These are phyloP conservation scores for Stegodyphus mimosarum DNA, from an alignment of 1,140 invertebrate genomes.

Conservation along the genomic window DNA sequence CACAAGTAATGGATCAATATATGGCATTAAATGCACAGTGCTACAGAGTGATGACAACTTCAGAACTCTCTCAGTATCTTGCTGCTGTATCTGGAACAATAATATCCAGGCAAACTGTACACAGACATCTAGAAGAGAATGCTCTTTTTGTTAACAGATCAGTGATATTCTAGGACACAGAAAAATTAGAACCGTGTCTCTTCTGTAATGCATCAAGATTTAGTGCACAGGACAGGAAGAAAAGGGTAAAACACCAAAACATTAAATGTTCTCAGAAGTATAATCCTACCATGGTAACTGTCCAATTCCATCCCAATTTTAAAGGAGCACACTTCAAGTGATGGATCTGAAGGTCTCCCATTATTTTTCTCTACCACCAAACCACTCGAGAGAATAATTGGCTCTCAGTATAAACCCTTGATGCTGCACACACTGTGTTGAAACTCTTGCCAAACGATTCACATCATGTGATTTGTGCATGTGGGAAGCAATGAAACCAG, in stretches of 20 bases:
- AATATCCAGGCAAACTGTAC: background rate
- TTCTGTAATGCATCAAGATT: background rate
- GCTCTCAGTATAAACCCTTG: no score
- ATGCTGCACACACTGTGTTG: no score
- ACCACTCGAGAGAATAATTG: no score
- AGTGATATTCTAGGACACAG: background rate
- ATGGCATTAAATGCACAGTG: background rate
- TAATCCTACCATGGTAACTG: no score
- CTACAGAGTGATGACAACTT: background rate
- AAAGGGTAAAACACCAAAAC: no score
- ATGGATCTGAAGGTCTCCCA: background rate
- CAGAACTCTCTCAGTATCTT: background rate
- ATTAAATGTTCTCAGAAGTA: no score
- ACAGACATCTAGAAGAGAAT: background rate
- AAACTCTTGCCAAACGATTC: no score
- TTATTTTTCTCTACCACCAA: no score
- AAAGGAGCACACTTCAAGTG: background rate
- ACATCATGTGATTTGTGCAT: no score
- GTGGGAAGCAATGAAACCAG: no score
- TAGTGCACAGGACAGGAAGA: background rate
- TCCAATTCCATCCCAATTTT: no score
- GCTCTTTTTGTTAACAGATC: background rate
- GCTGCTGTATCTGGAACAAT: background rate
- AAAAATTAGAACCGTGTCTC: background rate
- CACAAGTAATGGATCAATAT: background rate